Evolutionary conservation across 2,113 vertebrate genomes (phyloP), one percentile per base, ranked within the genome.

Genomic region (Perca fluviatilis): DNA sequence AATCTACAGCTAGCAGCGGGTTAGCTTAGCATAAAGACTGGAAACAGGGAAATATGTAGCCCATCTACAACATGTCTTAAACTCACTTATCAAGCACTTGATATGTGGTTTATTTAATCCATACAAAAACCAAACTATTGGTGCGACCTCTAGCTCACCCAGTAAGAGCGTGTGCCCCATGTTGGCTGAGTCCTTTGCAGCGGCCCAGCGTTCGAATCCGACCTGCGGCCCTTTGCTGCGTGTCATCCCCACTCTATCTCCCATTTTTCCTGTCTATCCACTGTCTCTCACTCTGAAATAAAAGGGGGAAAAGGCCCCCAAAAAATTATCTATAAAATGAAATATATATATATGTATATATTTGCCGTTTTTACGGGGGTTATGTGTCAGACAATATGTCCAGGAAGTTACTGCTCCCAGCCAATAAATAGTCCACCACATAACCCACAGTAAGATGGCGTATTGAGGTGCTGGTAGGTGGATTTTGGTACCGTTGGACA

Each of bases 1-100:
- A 54, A 58, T 1, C 13, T 72, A 6, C 16, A 36, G 57, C 49
- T 3, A 47, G 58, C 40, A 56, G 30, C 16, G 27, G 30, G 46
- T 58, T 74, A 75, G 57, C 25, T 65, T 71, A 40, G 64, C 71
- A 43, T 50, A 64, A 57, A 19, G n/a, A 40, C 56, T 25, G 21
- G 50, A 58, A 40, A 49, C 30, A 15, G 25, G 25, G 40, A 61
- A 74, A 33, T 33, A 33, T 33, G 33, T 33, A 33, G 33, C 33
- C 6, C 33, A 33, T 33, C 33, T 33, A 33, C 12, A 30, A 33
- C 12, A 30, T 21, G 7, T 58, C 4, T 33, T 18, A 67, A 71
- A 57, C 13, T 21, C 54, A 36, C 5, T 10, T 27, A 18, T 19
- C 5, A 50, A 68, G 3, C 25, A 62, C 67, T 63, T 71, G 33